Base-by-base conservation (phyloP, 2,113 vertebrate genomes). In the Pipra filicauda region DNA sequence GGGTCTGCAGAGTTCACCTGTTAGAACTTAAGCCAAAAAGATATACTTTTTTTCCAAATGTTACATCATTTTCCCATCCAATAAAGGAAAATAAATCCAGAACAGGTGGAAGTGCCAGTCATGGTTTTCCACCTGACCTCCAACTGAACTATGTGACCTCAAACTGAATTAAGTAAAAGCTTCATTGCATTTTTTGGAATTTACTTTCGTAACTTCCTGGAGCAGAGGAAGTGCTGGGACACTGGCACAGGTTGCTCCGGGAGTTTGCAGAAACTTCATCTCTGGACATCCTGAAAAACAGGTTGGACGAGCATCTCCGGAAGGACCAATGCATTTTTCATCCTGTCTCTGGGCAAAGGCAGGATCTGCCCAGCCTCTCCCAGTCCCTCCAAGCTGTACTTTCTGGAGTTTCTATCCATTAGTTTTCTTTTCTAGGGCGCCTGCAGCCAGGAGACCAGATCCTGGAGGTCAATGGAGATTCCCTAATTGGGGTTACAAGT, bases 391-490 rank as follows among this genome's bases (percentile, higher is more conserved):
- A 48, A 96, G 96, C 91, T 91, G 92, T 86, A 81, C 67, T 96
- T 95, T 93, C 85, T 52, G n/a, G 64, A 48, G n/a, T 75, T 96
- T 87, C 75, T 95, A 89, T 26, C 83, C 88, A 85, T 66, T 57
- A 23, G 46, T 93, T 90, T 72, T 83, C 59, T 86, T 78, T 66
- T 87, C 57, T 87, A 99, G 99, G 99, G 37, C 98, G 98, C 89
- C 97, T 99, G 65, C 96, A 99, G 94, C 97, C 99, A 61, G 99
- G 99, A 72, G 99, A 99, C 97, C 99, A 99, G 97, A 99, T 99
- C 95, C 93, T 99, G 96, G 99, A 99, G 93, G 99, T 99, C 84
- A 99, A 99, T 5, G 99, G 99, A 44, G 98, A 99, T 57, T 98
- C 98, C 91, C 89, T 99, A 59, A 97, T 98, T 48, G 98, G 99